Evolutionary conservation across 2,888 invertebrate species (phyloP).

Genomic region (Anthrax anthrax): DNA sequence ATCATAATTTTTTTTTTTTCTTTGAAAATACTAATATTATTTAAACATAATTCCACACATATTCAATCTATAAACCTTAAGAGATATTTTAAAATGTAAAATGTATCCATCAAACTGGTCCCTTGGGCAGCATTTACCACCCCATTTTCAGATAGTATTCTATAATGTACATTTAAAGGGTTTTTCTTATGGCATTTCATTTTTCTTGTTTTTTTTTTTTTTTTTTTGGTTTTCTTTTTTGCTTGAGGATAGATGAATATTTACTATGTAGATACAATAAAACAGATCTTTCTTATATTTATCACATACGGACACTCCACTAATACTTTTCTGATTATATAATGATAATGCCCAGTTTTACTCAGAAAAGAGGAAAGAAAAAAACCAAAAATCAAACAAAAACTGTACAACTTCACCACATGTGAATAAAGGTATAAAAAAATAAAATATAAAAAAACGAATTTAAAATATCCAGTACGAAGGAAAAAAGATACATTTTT

Average conservation of each 20-base stretch:
- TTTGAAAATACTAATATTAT: no score
- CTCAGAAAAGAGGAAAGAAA: no score
- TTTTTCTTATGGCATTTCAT: no score
- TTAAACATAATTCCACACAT: no score
- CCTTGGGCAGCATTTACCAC: constrained; percentile 33
- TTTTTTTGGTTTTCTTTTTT: not conserved
- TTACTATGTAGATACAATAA: no score
- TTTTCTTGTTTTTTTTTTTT: not conserved
- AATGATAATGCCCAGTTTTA: not conserved
- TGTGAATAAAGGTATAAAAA: no score
- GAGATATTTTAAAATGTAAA: constrained; percentile 6
- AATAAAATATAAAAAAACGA: not conserved
- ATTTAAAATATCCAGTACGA: constrained; percentile 1
- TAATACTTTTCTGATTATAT: not conserved
- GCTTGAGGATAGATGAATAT: no score
- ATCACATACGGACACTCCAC: not conserved
- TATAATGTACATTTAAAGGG: no score
- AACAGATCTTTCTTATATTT: not conserved
- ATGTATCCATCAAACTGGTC: constrained; percentile 32
- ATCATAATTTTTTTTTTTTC: no score
- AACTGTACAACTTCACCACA: no score
- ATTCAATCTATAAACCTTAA: no score
- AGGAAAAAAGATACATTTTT: constrained; percentile 6
- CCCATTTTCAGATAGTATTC: constrained; percentile 24
- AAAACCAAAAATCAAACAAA: no score